Base-by-base conservation (phyloP, 2,113 vertebrate species). In the Strix uralensis region DNA sequence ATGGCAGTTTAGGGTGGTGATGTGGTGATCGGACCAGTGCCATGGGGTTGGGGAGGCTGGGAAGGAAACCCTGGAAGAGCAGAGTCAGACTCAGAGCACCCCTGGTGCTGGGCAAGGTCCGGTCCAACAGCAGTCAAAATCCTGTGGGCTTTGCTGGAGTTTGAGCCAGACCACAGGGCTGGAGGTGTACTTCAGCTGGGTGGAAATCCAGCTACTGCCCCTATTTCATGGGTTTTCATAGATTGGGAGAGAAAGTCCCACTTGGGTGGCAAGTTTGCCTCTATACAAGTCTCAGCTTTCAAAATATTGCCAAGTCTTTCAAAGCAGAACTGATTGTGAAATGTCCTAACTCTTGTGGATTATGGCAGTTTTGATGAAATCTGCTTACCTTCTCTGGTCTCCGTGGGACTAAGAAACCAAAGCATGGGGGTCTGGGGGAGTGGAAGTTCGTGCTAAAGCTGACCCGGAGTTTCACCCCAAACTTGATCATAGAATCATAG, bases 1-100 rank as follows among this genome's bases (percentile, higher is more conserved):
- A 22, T 1, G 3, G 32, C 8, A 0, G 0, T 29, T 77, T 21
- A 49, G 26, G 25, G n/a, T 32, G 49, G 36, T 0, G 14, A 25
- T 14, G 30, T 8, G 22, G 54, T 1, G 1, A 19, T n/a, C 0
- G 4, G 42, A 57, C 25, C 1, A 1, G 30, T 32, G 44, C 36
- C 1, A 1, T 6, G 14, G 42, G 15, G 15, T 5, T 36, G 25
- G 30, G 19, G 46, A 61, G 61, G 25, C 19, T 2, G 3, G 11
- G 13, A 42, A 49, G 59, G 40, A 61, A 59, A 47, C 15, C 11
- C 54, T 2, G 1, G 49, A 47, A 73, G 73, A 61, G 19, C 3
- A 1, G 13, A 21, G 30, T 10, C 1, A 1, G 46, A 55, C 59
- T 66, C 1, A 0, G 38, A 62, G 18, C 54, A 62, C 19, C 29